Percentiles rank a stretch among this genome's conserved stretches.
Evolutionary conservation across 2,113 vertebrate species (phyloP).

Genomic region (Aplodontia rufa): DNA sequence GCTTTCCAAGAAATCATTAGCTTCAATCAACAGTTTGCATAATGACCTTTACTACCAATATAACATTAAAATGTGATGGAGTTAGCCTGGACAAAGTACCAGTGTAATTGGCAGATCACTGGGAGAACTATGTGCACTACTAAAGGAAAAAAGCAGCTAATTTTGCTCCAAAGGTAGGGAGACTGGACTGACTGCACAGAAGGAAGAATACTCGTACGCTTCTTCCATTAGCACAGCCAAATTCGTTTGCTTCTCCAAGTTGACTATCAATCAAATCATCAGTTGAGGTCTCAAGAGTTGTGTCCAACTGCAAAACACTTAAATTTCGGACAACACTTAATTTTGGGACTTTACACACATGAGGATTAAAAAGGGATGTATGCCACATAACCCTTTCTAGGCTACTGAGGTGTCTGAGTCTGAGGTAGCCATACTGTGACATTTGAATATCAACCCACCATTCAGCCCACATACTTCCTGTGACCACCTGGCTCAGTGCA

Average conservation of each 20-base stretch:
- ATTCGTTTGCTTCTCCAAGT: background rate
- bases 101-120: background rate
- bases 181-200: background rate
- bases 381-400: background rate
- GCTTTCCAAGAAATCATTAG: conserved; percentile 1
- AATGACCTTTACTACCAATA: background rate
- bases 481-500: background rate
- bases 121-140: too few relatives aligned
- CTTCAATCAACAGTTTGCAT: background rate
- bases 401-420: background rate
- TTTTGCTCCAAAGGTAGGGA: background rate
- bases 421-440: background rate
- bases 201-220: background rate
- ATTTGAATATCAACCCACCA: background rate
- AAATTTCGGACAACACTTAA: background rate
- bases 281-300: background rate
- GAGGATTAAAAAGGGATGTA: background rate
- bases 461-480: background rate
- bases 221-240: background rate
- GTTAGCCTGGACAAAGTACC: background rate
- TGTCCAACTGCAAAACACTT: background rate
- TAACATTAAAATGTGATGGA: background rate
- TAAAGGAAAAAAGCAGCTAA: background rate
- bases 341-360: background rate
- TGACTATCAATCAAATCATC: background rate